These are phyloP conservation scores for Crax fasciolata DNA, from an alignment of 2,797 vertebrate genomes.

Conservation along the genomic window DNA sequence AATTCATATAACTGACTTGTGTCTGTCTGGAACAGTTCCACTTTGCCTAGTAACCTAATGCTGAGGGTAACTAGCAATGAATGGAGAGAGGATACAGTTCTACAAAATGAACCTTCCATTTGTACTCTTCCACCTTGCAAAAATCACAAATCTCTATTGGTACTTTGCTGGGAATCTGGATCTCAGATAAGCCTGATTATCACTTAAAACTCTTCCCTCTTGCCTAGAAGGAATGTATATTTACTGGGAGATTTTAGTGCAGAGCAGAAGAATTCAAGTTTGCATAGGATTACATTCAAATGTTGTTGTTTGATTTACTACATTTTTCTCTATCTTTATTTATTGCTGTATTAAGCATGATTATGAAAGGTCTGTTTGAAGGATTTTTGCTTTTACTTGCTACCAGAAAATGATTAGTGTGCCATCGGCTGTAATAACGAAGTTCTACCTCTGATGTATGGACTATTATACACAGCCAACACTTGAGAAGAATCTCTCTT, in stretches of 20 bases:
- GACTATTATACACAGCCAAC: not conserved
- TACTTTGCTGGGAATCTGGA: not conserved
- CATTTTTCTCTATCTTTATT: not conserved
- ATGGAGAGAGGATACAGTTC: not conserved
- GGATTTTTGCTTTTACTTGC: not conserved
- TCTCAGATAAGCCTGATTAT: not conserved
- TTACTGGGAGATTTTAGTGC: not conserved
- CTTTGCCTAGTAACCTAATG: not conserved
- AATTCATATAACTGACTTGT: not conserved
- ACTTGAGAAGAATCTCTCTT: not conserved
- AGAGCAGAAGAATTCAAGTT: not conserved
- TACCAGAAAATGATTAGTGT: not conserved
- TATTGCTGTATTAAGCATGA: not conserved
- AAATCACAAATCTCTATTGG: not conserved
- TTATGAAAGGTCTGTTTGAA: not conserved
- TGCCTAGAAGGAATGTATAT: not conserved
- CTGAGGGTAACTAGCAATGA: not conserved
- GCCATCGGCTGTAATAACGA: not conserved
- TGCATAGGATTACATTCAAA: not conserved
- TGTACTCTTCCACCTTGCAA: not conserved
- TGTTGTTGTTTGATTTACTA: not conserved
- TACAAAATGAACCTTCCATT: not conserved
- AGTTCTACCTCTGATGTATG: not conserved
- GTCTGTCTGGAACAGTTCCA: fast-evolving
- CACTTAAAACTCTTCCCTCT: not conserved